A percentile compares a stretch with the other conserved stretches of the same genome.
phyloP scores from a whole-genome alignment of 2,113 vertebrate genomes.

The Pseudopodoces humilis region DNA sequence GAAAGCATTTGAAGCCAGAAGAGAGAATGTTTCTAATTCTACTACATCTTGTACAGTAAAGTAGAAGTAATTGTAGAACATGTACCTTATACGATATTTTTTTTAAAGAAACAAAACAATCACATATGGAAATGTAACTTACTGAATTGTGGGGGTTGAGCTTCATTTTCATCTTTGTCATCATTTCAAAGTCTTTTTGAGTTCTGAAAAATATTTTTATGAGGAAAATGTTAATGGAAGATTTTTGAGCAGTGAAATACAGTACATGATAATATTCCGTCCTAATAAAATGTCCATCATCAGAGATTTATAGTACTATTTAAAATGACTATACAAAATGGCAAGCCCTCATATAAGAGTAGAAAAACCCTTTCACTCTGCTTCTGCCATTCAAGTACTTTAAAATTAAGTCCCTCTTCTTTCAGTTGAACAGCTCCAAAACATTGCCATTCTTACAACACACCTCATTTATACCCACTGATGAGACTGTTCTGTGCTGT shows the following conservation, averaged over 20 bases:
- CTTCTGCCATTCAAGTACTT: neutral
- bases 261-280: neutral
- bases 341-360: neutral
- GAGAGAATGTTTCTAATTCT: neutral
- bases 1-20: neutral
- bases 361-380: neutral
- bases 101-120: neutral
- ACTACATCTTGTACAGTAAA: neutral
- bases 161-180: constrained; percentile 88
- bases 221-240: neutral
- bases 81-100: neutral
- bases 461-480: neutral
- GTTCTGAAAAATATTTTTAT: constrained; percentile 79
- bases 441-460: neutral
- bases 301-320: neutral
- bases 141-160: constrained; percentile 87
- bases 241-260: neutral
- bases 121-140: constrained; percentile 56
- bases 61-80: neutral
- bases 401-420: neutral
- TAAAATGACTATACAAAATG: neutral
- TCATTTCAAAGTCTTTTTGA: constrained; percentile 90
- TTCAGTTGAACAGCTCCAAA: neutral
- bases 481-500: neutral
- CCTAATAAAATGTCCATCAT: neutral